Base-by-base conservation (phyloP, 2,797 vertebrate genomes). In the Chlorospingus flavigularis region DNA sequence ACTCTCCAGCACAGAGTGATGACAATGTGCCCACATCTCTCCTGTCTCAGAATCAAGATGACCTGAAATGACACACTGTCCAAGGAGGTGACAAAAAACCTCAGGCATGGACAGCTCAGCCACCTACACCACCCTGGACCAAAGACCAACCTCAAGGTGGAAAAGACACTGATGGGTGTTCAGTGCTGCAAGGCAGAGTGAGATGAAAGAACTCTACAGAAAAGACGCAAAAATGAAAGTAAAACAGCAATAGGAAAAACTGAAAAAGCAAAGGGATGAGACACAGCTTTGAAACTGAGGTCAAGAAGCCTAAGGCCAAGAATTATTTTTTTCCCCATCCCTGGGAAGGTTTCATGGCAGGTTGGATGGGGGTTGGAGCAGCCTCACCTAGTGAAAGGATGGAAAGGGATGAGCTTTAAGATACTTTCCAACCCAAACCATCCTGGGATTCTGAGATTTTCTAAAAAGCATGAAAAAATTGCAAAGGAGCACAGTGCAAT, bases 241-340 rank as follows among this genome's bases (percentile, higher is more conserved):
- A 21, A 74, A 90, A 63, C 0, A 47, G 6, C 70, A 10, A 61
- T 3, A 2, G 30, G 20, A 26, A 74, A 57, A 72, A 35, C 0
- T 55, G 13, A 43, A 78, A 90, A 71, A 55, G 39, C n/a, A 78
- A 60, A 78, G 33, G 23, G 33, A 48, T 14, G 3, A 21, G 33
- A 16, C 30, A 88, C 35, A 81, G 35, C 35, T 85, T 74, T 51
- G 24, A 58, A 82, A 58, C 1, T 1, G 3, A 82, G 33, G 28
- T 65, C 25, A 61, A n/a, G n/a, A 61, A 86, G 17, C 7, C 17
- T 15, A 63, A 88, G 88, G 33, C 4, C 43, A 71, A 53, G 16
- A 74, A 17, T 35, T 19, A 19, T 24, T 53, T 66, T 65, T 18
- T 8, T 1, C 3, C 57, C 13, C 18, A 28, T 14, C 13, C 31